Conservation (phyloP, 2,888 invertebrate genomes). For the Nematopogon swammerdamellus region DNA sequence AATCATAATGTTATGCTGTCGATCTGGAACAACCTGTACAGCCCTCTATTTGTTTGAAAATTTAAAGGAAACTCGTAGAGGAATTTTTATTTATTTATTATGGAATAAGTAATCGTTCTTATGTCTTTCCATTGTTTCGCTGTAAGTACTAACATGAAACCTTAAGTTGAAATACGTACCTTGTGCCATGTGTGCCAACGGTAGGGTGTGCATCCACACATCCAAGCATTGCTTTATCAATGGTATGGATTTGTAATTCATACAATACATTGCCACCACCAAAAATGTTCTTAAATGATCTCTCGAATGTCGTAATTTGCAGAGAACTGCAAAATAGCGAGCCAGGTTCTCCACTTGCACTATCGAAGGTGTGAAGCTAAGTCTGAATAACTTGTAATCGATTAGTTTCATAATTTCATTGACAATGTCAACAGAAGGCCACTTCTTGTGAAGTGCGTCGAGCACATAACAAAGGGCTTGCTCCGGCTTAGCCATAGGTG, state of each 20-base stretch:
- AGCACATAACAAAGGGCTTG: conserved; percentile 33
- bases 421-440: conserved; percentile 19
- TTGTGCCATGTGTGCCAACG: conserved; percentile 30
- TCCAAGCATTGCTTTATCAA: conserved; percentile 38
- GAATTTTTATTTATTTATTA: not conserved
- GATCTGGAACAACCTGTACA: too few relatives aligned
- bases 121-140: not conserved
- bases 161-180: conserved; percentile 23
- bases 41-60: too few relatives aligned
- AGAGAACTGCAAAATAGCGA: conserved; percentile 39
- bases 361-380: conserved; percentile 33
- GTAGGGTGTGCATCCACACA: conserved; percentile 38
- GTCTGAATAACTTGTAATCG: conserved; percentile 32
- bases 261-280: conserved; percentile 45
- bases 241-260: conserved; percentile 33
- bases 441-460: conserved; percentile 18
- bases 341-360: conserved; percentile 33
- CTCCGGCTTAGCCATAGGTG: conserved; percentile 37
- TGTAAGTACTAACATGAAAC: not conserved
- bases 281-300: conserved; percentile 34
- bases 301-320: conserved; percentile 28
- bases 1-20: too few relatives aligned
- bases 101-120: not conserved
- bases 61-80: too few relatives aligned
- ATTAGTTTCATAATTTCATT: conserved; percentile 25